phyloP scores from a whole-genome alignment of 2,888 invertebrate genomes.

The Timema podura region DNA sequence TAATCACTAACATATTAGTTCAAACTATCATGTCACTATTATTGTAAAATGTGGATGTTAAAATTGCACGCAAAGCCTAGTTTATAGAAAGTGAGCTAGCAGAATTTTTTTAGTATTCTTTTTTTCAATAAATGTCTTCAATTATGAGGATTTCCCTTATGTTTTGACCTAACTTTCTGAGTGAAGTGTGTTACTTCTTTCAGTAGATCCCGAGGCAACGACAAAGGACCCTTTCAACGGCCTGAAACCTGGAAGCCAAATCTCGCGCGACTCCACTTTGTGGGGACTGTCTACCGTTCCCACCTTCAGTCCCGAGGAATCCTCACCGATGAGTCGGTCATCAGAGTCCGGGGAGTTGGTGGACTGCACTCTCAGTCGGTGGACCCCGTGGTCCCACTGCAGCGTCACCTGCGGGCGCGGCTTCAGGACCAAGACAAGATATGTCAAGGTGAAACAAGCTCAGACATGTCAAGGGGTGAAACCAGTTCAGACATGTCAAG shows the following conservation, averaged over 20 bases:
- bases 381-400: constrained; percentile 47
- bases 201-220: background rate
- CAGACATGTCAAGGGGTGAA: no score
- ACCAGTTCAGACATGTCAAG: no score
- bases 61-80: no score
- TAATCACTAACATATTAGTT: no score
- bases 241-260: background rate
- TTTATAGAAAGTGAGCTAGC: no score
- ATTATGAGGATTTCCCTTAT: no score
- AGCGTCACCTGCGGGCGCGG: constrained; percentile 48
- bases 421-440: constrained; percentile 40
- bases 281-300: background rate
- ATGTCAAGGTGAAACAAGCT: constrained; percentile 8
- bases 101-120: no score
- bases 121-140: no score
- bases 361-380: constrained; percentile 46
- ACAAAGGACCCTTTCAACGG: constrained; percentile 2
- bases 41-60: no score
- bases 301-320: background rate
- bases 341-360: background rate
- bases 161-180: no score
- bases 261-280: background rate
- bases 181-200: background rate
- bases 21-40: no score
- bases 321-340: background rate